These are phyloP conservation scores for Pygocentrus nattereri DNA, from an alignment of 2,797 vertebrate species.

Conservation along the genomic window DNA sequence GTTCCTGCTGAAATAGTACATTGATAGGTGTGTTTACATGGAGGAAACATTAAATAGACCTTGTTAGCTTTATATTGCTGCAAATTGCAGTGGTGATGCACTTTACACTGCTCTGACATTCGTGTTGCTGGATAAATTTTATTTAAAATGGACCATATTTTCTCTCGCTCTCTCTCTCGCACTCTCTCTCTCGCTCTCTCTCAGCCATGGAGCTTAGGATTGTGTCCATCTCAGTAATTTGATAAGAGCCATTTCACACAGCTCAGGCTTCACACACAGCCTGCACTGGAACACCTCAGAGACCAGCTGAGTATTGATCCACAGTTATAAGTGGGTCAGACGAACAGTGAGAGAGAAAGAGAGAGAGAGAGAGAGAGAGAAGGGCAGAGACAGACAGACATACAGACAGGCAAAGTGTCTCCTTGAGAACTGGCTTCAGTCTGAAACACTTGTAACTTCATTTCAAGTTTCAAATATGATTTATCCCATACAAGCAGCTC, in stretches of 20 bases:
- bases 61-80: conserved; percentile 10
- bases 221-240: conserved; percentile 59
- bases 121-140: conserved; percentile 23
- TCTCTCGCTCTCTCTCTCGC: conserved; percentile 21
- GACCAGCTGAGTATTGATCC: conserved; percentile 56
- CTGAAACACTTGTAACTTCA: conserved; percentile 41
- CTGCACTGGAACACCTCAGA: conserved; percentile 48
- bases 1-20: conserved; percentile 10
- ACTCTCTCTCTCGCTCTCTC: conserved; percentile 23
- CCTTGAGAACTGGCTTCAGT: conserved; percentile 15
- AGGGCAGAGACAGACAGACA: conserved; percentile 4
- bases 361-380: conserved; percentile 24
- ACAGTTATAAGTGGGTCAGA: conserved; percentile 58
- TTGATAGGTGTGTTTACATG: conserved; percentile 3
- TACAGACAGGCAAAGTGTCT: conserved; percentile 13
- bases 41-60: not conserved
- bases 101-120: not conserved
- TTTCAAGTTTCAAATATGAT: not conserved
- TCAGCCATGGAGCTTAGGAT: conserved; percentile 40
- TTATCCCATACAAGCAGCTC: not conserved
- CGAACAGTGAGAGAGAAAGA: conserved; percentile 34
- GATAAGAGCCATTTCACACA: conserved; percentile 63
- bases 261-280: conserved; percentile 45
- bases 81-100: not conserved
- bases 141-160: conserved; percentile 34